Base-by-base conservation (phyloP, 2,797 vertebrate species). In the Pseudochirops cupreus region DNA sequence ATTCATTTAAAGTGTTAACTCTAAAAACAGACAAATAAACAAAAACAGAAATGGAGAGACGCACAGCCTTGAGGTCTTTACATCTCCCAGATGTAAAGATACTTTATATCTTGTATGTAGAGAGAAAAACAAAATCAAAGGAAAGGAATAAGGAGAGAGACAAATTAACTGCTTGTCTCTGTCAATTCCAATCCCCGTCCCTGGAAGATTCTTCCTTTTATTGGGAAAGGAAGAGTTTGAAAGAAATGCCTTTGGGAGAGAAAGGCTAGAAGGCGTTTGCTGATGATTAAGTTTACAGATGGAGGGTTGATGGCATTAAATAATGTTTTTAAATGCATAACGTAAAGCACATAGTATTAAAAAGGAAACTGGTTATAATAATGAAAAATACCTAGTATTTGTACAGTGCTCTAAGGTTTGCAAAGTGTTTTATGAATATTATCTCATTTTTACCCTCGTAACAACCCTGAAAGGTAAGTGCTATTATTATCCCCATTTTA, bases 241-340 rank as follows among this genome's bases (percentile, higher is more conserved):
- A 92, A 95, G 11, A 90, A 89, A 24, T 92, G n/a, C 33, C 59
- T 56, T 31, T 33, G 93, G 82, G 50, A 10, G 16, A 18, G 82
- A 95, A 90, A 62, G 3, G 62, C 55, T 87, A 54, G 33, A 56
- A 58, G 52, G 11, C 3, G 33, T 56, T 67, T 92, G 62, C 11
- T 55, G 28, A 11, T 94, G 56, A 93, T 28, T 11, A 94, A 55
- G 26, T 67, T 55, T 92, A 53, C 92, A 91, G 24, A 90, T 92
- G 31, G 93, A 55, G 52, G 46, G 18, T n/a, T 67, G 46, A 31
- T 87, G 53, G 58, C 7, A 92, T 54, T 54, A 54, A 39, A 46
- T 82, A 39, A 46, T 39, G n/a, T 21, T 82, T 39, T 82, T 24
- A 82, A 82, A 82, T 82, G n/a, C 1, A 39, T 82, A 39, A 39